These are phyloP conservation scores for Empidonax alnorum DNA, from an alignment of 2,113 vertebrate genomes.

Conservation along the genomic window DNA sequence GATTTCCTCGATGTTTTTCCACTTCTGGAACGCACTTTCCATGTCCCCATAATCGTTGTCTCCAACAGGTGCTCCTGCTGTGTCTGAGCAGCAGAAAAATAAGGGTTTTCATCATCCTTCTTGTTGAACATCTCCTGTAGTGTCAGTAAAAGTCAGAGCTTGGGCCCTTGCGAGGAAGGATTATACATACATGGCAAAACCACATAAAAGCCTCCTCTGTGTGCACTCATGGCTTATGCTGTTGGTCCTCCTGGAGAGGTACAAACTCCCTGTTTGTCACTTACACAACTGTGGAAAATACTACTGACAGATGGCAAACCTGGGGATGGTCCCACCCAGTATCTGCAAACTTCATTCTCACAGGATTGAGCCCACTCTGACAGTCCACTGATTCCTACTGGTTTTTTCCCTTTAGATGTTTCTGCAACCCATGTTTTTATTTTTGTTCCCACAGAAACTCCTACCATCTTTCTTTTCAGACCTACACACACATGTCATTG, in stretches of 20 bases:
- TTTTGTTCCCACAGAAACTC: neutral
- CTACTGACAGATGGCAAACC: neutral
- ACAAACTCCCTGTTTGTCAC: neutral
- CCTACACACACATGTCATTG: accelerated
- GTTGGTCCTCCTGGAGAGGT: neutral
- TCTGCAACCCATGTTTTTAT: accelerated
- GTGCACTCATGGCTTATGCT: neutral
- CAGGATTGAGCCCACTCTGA: neutral
- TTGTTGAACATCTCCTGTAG: neutral
- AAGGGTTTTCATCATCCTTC: neutral
- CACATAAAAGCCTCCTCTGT: accelerated
- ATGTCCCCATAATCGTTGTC: no score
- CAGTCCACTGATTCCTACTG: neutral
- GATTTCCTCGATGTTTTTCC: no score
- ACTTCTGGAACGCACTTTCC: no score
- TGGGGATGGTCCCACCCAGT: accelerated
- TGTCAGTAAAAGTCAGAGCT: neutral
- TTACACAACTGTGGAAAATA: neutral
- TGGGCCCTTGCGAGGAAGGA: neutral
- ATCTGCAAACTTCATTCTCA: neutral
- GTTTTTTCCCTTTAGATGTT: neutral
- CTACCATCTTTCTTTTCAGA: neutral
- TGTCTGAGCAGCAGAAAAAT: neutral
- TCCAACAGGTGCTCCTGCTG: neutral
- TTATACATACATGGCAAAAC: neutral